Evolutionary conservation across 2,797 vertebrate species (phyloP).

Genomic region (Danio jaintianensis): DNA sequence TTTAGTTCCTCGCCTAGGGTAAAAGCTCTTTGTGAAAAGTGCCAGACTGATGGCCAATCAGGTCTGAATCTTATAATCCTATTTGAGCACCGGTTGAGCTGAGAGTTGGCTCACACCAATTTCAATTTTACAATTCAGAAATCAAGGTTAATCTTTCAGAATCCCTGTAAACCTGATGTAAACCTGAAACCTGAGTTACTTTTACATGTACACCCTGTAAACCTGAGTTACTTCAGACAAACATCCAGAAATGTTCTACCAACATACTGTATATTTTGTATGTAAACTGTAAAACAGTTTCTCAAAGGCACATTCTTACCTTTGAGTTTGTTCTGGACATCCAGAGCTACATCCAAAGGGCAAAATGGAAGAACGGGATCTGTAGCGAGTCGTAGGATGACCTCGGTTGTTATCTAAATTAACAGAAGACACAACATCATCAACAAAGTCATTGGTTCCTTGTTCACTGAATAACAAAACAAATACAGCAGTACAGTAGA

Average conservation of each 20-base stretch:
- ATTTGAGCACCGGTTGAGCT: slow-evolving; percentile 22
- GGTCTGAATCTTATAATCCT: slow-evolving; percentile 49
- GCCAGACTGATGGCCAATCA: slow-evolving; percentile 44
- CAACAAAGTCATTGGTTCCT: slow-evolving; percentile 34
- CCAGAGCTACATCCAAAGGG: slow-evolving; percentile 90
- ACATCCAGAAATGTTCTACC: slow-evolving; percentile 24
- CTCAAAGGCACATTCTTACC: slow-evolving; percentile 74
- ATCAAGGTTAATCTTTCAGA: slow-evolving; percentile 72
- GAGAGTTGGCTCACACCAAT: slow-evolving; percentile 37
- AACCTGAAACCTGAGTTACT: slow-evolving; percentile 74
- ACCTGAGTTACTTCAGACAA: slow-evolving; percentile 68
- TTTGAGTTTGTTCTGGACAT: slow-evolving; percentile 93
- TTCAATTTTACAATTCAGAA: slow-evolving; percentile 68
- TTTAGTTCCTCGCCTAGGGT: slow-evolving; percentile 24
- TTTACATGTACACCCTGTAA: too few relatives aligned
- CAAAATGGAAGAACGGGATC: slow-evolving; percentile 92
- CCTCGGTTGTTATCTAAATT: slow-evolving; percentile 90
- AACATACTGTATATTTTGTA: background rate
- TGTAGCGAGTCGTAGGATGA: slow-evolving; percentile 86
- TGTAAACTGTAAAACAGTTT: background rate
- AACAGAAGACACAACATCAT: slow-evolving; percentile 60
- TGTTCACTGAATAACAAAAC: slow-evolving; percentile 8
- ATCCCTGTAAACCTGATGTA: slow-evolving; percentile 62
- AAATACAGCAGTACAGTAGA: background rate
- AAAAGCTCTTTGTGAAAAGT: slow-evolving; percentile 32